Base-by-base conservation (phyloP, 2,888 invertebrate species). In the Pilophorus perplexus region DNA sequence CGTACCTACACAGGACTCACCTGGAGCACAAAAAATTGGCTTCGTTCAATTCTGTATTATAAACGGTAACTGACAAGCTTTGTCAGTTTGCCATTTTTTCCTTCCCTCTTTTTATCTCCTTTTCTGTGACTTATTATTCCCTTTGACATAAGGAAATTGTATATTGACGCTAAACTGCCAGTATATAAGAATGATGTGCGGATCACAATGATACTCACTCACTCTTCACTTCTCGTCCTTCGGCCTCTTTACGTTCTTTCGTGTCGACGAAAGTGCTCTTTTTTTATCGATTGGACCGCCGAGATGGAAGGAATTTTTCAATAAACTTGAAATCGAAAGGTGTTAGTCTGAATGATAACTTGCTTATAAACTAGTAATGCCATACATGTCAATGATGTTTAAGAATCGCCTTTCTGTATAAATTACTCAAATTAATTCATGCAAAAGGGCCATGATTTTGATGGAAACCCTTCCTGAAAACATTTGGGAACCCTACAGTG, bases 141-240 rank as follows among this genome's bases (percentile, higher is more conserved):
- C 16, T 42, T 42, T 42, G 42, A 42, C 42, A 16, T 42, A 20
- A 42, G 42, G 42, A 42, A 42, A 42, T 42, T 42, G 42, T 42
- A 42, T 42, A 42, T 42, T 42, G 42, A 42, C 42, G 42, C 5
- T 42, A 20, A 42, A 42, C 42, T 42, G 42, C 42, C 42, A 42
- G 20, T 42, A 42, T 42, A 18, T 20, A 42, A 18, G 42, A 42
- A 42, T 42, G 42, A 42, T 42, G 38, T 20, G 42, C 16, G 42
- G 42, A 42, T 42, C 16, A 16, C 18, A 42, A 42, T 12, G 40
- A n/a, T n/a, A n/a, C n/a, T n/a, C n/a, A n/a, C n/a, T n/a, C n/a
- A n/a, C n/a, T n/a, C n/a, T n/a, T n/a, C n/a, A n/a, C n/a, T 33
- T 33, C 12, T 33, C 33, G 8, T 33, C 33, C 33, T 33, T 33